phyloP scores from a whole-genome alignment of 2,113 vertebrate genomes.

The Notiomystis cincta region DNA sequence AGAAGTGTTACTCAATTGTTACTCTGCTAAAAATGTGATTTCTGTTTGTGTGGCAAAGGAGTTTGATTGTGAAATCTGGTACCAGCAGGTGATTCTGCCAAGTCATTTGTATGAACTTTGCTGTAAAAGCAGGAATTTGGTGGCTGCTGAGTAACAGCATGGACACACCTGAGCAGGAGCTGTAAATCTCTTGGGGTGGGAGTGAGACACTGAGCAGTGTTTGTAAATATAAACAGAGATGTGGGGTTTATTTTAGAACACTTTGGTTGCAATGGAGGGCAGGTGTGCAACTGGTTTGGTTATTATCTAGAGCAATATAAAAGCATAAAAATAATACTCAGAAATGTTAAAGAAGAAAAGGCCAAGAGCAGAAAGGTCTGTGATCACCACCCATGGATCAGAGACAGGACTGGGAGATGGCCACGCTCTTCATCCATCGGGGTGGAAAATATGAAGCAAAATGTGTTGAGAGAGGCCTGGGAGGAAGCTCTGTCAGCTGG shows the following conservation, averaged over 20 bases:
- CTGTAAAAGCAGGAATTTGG: background rate
- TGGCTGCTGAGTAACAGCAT: background rate
- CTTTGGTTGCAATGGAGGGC: too few relatives aligned
- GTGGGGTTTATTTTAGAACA: background rate
- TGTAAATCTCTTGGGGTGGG: background rate
- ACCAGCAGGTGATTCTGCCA: background rate
- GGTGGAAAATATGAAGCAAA: background rate
- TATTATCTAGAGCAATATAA: background rate
- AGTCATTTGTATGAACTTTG: background rate
- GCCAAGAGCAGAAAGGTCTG: background rate
- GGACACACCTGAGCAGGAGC: background rate
- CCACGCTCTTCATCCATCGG: background rate
- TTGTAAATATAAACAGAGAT: background rate
- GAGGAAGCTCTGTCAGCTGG: background rate
- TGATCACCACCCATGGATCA: accelerated
- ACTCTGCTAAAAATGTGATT: background rate
- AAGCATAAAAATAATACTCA: background rate
- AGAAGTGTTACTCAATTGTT: too few relatives aligned
- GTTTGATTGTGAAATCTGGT: background rate
- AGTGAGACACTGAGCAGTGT: background rate
- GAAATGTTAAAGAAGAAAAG: background rate
- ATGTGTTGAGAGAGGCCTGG: accelerated
- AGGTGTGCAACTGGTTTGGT: background rate
- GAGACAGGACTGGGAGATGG: background rate
- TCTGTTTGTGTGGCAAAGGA: background rate